Base-by-base conservation (phyloP, 2,113 vertebrate species). In the Globicephala melas region DNA sequence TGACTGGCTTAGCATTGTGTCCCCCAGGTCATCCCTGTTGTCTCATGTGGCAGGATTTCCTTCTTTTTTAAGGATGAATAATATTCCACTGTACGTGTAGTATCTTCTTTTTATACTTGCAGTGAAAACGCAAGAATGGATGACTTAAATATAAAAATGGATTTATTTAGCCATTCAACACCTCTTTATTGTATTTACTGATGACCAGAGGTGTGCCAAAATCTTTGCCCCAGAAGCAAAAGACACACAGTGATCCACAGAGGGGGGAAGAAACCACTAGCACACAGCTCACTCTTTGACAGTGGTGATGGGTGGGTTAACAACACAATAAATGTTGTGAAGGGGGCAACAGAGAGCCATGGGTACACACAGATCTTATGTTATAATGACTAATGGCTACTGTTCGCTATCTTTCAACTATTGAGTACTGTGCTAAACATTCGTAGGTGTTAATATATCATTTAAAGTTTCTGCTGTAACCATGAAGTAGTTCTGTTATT, bases 241-340 rank as follows among this genome's bases (percentile, higher is more conserved):
- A 44, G 44, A 18, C 20, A 47, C 7, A 28, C 5, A 20, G 5
- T 28, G 33, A n/a, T 26, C 8, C 31, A 23, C 11, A 14, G 20
- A 58, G 9, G 3, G 13, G 8, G 38, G 10, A 47, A 41, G 11
- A 23, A 1, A 25, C 41, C 17, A 14, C 11, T 6, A 0, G 3
- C 18, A 26, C 36, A 38, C 3, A 47, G 38, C 6, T 74, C 25
- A 10, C 11, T 18, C 17, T 44, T 53, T 8, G 2, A 5, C 3
- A 12, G 77, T 38, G 33, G 12, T 13, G 10, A 58, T 23, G 20
- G 2, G 14, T 44, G 18, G 2, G 1, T 41, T 67, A 38, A 7
- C 38, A 71, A 11, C 18, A n/a, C 0, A 4, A 8, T 25, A 12
- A 7, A 9, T 25, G 5, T 3, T 18, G 14, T 79, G 23, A 33